phyloP scores from a whole-genome alignment of 2,113 vertebrate species.

The Malurus melanocephalus region DNA sequence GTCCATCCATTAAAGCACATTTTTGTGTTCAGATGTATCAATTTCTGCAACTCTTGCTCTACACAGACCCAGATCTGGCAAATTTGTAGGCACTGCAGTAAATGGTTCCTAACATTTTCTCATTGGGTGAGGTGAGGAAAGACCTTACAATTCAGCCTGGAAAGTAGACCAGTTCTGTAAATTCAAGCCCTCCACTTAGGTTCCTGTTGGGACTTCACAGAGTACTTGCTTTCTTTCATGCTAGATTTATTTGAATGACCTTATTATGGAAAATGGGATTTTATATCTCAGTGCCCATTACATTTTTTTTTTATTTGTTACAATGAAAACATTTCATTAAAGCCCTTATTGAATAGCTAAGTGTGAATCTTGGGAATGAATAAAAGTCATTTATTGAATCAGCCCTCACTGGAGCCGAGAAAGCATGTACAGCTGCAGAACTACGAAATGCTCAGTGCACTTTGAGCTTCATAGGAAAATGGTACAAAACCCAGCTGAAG shows the following conservation, averaged over 20 bases:
- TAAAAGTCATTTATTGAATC: constrained; percentile 20
- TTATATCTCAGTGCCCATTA: constrained; percentile 56
- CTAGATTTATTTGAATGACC: constrained; percentile 61
- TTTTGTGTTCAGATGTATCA: not conserved
- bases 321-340: constrained; percentile 49
- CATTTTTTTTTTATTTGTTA: constrained; percentile 25
- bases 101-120: not conserved
- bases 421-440: not conserved
- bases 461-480: not conserved
- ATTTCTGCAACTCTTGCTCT: not conserved
- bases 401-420: not conserved
- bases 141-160: not conserved
- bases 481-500: not conserved
- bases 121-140: not conserved
- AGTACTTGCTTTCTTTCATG: constrained; percentile 50
- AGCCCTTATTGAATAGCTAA: constrained; percentile 18
- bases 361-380: constrained; percentile 43
- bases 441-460: not conserved
- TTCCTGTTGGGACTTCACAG: constrained; percentile 53
- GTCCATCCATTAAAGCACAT: not conserved
- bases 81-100: not conserved
- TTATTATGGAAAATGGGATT: constrained; percentile 53
- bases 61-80: not conserved
- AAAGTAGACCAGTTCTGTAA: constrained; percentile 9
- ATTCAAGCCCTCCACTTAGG: constrained; percentile 23